Evolutionary conservation across 2,113 vertebrate species (phyloP), one percentile per base, ranked within the genome.

Genomic region (Myiagra hebetior): DNA sequence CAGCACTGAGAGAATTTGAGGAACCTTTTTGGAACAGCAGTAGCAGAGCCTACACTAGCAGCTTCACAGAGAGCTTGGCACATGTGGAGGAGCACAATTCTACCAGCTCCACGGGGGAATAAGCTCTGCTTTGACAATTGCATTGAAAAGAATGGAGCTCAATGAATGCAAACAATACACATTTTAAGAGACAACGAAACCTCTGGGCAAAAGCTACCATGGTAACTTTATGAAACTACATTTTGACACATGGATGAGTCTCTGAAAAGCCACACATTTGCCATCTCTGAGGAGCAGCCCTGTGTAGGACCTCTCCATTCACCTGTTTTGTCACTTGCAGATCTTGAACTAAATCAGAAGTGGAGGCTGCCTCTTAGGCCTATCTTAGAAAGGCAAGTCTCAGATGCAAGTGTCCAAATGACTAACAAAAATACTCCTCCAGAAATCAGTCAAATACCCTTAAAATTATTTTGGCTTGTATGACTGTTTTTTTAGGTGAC

Each of bases 11-110:
- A 85, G 37, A 86, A 76, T 56, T 5, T 24, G 42, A 94, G 52
- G 74, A 91, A 78, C n/a, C 33, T 75, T 91, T 89, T 52, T 55
- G 79, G 77, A 93, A 55, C 41, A 85, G 93, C 80, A 90, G 75
- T 27, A 70, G 82, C 91, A 95, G 93, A 95, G 76, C 85, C 87
- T 88, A 65, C 49, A 28, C 52, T 81, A 94, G 91, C 91, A 97
- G 89, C 89, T 91, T 89, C 69, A 68, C 35, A 76, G 49, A 73
- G 89, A 78, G 76, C 73, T 44, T 53, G 83, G 85, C 0, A 11
- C 77, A 13, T 14, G 47, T 67, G 83, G 82, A 82, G 92, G 49
- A 88, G 91, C 65, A 75, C 65, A 91, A 44, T 39, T 67, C 44
- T 57, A 92, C 73, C 91, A 87, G 90, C 87, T 93, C 94, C 86